Base-by-base conservation (phyloP, 2,113 vertebrate genomes). In the Varanus salvator region DNA sequence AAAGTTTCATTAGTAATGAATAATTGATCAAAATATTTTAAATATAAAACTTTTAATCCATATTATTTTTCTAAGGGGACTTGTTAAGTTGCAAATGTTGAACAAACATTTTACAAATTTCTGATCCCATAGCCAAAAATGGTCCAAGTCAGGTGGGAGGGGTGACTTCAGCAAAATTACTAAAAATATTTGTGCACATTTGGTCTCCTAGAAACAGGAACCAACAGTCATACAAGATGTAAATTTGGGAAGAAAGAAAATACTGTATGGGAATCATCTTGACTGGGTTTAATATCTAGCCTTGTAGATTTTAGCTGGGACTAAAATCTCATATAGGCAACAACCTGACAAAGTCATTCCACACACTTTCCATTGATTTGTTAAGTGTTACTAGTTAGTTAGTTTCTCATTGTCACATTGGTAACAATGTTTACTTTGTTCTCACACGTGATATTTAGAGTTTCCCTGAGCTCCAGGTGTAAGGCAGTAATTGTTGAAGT, bases 51-150 rank as follows among this genome's bases (percentile, higher is more conserved):
- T 34, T 80, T 80, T 80, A 76, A 82, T 8, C 0, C 0, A n/a
- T 85, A 12, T 77, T 34, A 31, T 71, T n/a, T 83, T 86, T 34
- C 50, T 80, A 89, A 88, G 44, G 75, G 3, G 4, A 81, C 85
- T 72, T 6, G 34, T 69, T 44, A 82, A 87, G 66, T 54, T 91
- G 78, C 27, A 19, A 52, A 34, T 9, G 12, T 84, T 50, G 54
- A 76, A 91, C 86, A 74, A 78, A 71, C 11, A 66, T 64, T 88
- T 81, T 44, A 44, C 38, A 44, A 44, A 44, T 44, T 44, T 44
- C 38, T 44, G 38, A 44, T 44, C 38, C 38, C 38, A 44, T 44
- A 44, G 38, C 38, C 38, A 44, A 44, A 44, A 44, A 44, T 44
- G 38, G 38, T 44, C 38, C 38, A 44, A 44, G 38, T 44, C 38